Evolutionary conservation across 2,888 invertebrate species (phyloP), one percentile per base, ranked within the genome.

Genomic region (Gerosis bhagava): DNA sequence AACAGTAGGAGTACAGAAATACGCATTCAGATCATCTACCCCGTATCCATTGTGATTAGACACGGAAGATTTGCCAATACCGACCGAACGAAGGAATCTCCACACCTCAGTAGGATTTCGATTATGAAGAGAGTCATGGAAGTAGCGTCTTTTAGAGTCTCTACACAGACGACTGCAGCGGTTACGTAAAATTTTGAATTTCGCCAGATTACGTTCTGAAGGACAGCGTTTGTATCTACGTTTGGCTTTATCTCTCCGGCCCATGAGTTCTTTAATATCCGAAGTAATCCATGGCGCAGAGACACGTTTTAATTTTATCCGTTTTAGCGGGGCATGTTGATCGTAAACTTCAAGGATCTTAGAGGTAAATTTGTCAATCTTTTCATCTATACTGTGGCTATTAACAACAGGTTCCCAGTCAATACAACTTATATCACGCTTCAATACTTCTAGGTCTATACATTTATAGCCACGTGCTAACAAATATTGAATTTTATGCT

Each of bases 171-270:
- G n/a, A n/a, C n/a, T n/a, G n/a, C 34, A 34, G 34, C 34, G 34
- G 34, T 34, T 34, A 19, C 34, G 34, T 7, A 34, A 8, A 11
- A 15, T 11, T 21, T 34, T 34, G 10, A 34, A 34, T 15, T 12
- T 10, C 10, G 10, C n/a, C 11, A 34, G 21, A 19, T 34, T 34
- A 2, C 5, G 5, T 6, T 34, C 34, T 6, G 34, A 21, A 8
- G 31, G 31, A 7, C 15, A 4, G 15, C 16, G 16, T 31, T 31
- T 31, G 16, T 15, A 29, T 7, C 31, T 31, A 1, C 31, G 15
- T 16, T 31, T 31, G n/a, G 31, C 31, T 8, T 31, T 31, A n/a
- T 31, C 31, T 7, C 31, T 13, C 8, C 15, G 16, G n/a, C 1
- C 6, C 31, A 31, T 31, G 3, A 31, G 8, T 7, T 31, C 31